phyloP scores from a whole-genome alignment of 2,888 invertebrate genomes.

The Agrilus cyanescens region DNA sequence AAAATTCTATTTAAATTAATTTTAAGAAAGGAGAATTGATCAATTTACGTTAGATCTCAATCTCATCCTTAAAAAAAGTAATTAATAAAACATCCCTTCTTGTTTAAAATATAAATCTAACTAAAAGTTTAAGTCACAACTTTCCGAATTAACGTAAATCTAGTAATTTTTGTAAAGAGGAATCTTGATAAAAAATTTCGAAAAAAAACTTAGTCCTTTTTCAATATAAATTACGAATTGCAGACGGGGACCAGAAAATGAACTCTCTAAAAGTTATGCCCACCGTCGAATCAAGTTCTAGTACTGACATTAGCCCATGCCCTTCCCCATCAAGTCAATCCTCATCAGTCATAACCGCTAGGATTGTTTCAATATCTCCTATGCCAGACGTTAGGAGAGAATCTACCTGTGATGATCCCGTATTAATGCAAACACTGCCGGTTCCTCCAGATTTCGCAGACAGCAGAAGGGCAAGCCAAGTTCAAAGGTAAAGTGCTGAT shows the following conservation, averaged over 20 bases:
- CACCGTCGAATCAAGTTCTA: constrained; percentile 35
- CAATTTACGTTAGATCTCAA: no score
- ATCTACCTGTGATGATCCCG: constrained; percentile 44
- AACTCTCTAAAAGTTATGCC: constrained; percentile 33
- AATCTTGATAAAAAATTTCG: no score
- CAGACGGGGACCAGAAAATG: constrained; percentile 23
- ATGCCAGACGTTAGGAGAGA: constrained; percentile 52
- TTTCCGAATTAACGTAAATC: no score
- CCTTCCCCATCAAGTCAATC: constrained; percentile 38
- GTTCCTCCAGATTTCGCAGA: constrained; percentile 77
- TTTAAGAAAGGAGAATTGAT: no score
- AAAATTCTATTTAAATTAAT: no score
- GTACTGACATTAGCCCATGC: constrained; percentile 37
- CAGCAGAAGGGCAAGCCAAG: constrained; percentile 54
- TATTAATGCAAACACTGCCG: constrained; percentile 45
- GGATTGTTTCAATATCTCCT: constrained; percentile 52
- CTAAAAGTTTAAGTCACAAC: no score
- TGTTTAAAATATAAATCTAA: no score
- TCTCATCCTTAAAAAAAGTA: no score
- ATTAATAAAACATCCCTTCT: no score
- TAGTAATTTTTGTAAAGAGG: no score
- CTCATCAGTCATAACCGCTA: constrained; percentile 30
- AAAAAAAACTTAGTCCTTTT: no score
- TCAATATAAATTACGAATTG: no score
- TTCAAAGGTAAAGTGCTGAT: constrained; percentile 22